These are phyloP conservation scores for Redunca redunca DNA, from an alignment of 2,113 vertebrate species.

Conservation along the genomic window DNA sequence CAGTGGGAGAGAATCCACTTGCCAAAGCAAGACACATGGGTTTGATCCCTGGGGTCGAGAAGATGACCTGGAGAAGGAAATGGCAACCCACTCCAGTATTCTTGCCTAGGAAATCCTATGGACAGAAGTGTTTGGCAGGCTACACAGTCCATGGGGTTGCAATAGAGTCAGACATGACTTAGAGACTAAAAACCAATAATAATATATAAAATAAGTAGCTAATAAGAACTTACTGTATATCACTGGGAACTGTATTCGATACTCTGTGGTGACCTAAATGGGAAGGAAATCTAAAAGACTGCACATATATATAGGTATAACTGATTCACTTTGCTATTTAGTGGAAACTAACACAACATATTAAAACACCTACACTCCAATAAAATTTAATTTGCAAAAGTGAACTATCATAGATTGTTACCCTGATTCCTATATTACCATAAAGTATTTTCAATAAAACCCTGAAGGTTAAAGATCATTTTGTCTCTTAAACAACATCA, in stretches of 20 bases:
- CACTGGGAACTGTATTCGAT: neutral
- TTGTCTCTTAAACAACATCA: neutral
- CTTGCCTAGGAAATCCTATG: neutral
- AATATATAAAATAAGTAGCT: neutral
- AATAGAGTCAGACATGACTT: neutral
- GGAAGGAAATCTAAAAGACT: neutral
- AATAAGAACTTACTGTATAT: neutral
- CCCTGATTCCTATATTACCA: neutral
- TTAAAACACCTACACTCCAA: neutral
- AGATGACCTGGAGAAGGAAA: neutral
- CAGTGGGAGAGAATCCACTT: neutral
- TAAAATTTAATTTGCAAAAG: neutral
- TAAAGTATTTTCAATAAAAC: neutral
- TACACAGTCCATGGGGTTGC: neutral
- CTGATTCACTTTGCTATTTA: neutral
- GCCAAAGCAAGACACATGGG: neutral
- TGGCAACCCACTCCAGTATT: neutral
- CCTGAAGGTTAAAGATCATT: neutral
- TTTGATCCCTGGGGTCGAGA: neutral
- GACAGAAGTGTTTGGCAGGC: neutral
- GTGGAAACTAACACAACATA: neutral
- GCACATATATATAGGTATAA: neutral
- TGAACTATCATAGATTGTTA: neutral
- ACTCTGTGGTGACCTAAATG: neutral
- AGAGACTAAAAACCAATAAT: neutral